phyloP scores from a whole-genome alignment of 1,140 invertebrate species.

The Gonioctena quinquepunctata region DNA sequence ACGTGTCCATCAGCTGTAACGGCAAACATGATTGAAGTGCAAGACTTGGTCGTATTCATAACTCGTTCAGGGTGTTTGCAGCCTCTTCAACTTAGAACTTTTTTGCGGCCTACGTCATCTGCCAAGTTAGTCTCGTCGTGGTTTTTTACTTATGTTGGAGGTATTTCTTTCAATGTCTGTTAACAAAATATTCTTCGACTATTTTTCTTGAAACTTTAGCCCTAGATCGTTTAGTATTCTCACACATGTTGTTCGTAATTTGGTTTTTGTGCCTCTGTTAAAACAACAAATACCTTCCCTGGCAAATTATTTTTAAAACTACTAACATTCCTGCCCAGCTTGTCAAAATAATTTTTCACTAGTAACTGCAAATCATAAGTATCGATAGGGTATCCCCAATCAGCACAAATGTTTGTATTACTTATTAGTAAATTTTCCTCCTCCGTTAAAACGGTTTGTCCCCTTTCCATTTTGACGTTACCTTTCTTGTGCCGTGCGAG shows the following conservation, averaged over 20 bases:
- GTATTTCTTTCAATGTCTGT: slow-evolving; percentile 23
- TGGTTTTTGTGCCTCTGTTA: not conserved
- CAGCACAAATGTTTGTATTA: too few relatives aligned
- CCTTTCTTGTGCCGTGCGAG: too few relatives aligned
- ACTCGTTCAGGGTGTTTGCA: slow-evolving; percentile 49
- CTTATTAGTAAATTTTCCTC: too few relatives aligned
- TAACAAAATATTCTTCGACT: not conserved
- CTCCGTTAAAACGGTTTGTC: too few relatives aligned
- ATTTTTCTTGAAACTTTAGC: not conserved
- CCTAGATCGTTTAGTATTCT: not conserved
- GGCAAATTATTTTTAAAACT: not conserved
- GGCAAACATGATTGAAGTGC: slow-evolving; percentile 7
- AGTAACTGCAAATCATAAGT: not conserved
- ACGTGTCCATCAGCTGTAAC: not conserved
- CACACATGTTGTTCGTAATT: not conserved
- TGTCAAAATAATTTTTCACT: not conserved
- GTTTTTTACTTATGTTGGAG: slow-evolving; percentile 38
- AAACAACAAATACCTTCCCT: not conserved
- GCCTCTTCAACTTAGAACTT: slow-evolving; percentile 47
- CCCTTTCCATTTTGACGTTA: too few relatives aligned
- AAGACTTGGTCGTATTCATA: slow-evolving; percentile 46
- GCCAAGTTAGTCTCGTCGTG: slow-evolving; percentile 56
- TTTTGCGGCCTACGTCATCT: slow-evolving; percentile 51
- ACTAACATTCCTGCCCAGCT: not conserved
- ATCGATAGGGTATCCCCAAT: not conserved